phyloP scores from a whole-genome alignment of 2,797 vertebrate species.

The Gila robusta region DNA sequence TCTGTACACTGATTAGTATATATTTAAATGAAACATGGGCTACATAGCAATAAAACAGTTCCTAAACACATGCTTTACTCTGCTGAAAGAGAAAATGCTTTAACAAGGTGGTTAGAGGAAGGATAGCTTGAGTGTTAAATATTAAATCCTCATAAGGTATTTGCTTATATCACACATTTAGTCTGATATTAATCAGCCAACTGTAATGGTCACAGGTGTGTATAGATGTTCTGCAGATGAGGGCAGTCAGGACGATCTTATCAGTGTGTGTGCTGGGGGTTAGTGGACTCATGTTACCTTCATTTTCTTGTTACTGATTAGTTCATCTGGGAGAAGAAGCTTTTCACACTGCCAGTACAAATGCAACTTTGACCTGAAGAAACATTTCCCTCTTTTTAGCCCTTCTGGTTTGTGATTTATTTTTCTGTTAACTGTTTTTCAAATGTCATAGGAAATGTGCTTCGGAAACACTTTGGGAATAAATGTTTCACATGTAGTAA shows the following conservation, averaged over 20 bases:
- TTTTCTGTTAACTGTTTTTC: conserved; percentile 42
- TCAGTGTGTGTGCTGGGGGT: neutral
- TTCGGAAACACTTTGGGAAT: conserved; percentile 57
- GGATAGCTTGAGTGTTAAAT: neutral
- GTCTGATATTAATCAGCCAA: neutral
- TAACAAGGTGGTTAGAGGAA: neutral
- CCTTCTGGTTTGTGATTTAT: conserved; percentile 34
- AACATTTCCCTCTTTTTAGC: conserved; percentile 15
- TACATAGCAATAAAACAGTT: conserved; percentile 2
- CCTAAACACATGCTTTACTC: neutral
- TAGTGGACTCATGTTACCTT: conserved; percentile 6
- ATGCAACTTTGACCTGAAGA: conserved; percentile 1
- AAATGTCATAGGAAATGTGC: conserved; percentile 51
- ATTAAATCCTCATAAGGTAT: neutral
- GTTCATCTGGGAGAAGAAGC: neutral
- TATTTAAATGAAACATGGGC: conserved; percentile 20
- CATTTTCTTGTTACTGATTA: neutral
- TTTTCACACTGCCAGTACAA: conserved; percentile 27
- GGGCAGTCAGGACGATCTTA: conserved; percentile 9
- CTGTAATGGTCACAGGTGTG: conserved; percentile 14
- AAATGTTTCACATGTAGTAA: conserved; percentile 62
- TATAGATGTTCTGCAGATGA: neutral
- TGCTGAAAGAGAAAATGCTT: neutral
- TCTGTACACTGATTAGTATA: neutral
- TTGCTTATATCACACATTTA: neutral